These are phyloP conservation scores for Shargacucullia verbasci DNA, from an alignment of 2,888 invertebrate genomes.

Conservation along the genomic window DNA sequence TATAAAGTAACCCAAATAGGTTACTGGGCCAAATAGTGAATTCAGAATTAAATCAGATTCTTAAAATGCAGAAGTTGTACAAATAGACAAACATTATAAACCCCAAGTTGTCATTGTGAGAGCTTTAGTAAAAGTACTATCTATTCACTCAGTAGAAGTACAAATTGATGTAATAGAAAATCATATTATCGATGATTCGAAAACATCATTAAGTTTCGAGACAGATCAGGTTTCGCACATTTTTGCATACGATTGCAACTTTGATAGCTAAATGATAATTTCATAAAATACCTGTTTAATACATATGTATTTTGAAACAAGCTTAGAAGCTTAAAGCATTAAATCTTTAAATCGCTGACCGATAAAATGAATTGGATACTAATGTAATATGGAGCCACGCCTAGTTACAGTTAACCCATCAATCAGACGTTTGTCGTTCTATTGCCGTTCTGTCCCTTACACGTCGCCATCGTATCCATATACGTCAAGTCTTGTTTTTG, in stretches of 20 bases:
- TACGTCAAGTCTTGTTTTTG: conserved; percentile 81
- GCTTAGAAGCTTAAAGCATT: conserved; percentile 21
- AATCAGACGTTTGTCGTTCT: conserved; percentile 73
- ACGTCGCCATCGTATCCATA: conserved; percentile 71
- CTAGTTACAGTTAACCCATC: conserved; percentile 81
- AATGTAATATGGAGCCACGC: conserved; percentile 64
- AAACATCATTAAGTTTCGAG: conserved; percentile 26
- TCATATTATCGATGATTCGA: conserved; percentile 16
- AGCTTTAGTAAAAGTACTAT: conserved; percentile 4
- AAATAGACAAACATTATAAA: conserved; percentile 22
- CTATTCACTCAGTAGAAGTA: neutral
- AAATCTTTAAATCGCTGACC: conserved; percentile 64
- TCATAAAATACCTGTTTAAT: conserved; percentile 28
- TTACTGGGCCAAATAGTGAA: conserved; percentile 60
- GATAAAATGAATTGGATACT: conserved; percentile 65
- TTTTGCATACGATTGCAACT: conserved; percentile 34
- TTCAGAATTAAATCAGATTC: conserved; percentile 58
- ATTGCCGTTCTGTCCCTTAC: conserved; percentile 73
- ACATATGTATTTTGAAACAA: conserved; percentile 26
- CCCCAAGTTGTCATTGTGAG: neutral
- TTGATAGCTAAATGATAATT: conserved; percentile 16
- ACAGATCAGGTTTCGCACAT: conserved; percentile 27
- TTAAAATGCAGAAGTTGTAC: conserved; percentile 49
- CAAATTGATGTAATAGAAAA: conserved; percentile 9
- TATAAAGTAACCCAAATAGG: conserved; percentile 59